A percentile compares a stretch with the other conserved stretches of the same genome.
These are phyloP conservation scores for Pavo muticus DNA, from an alignment of 2,113 vertebrate genomes.

Conservation along the genomic window DNA sequence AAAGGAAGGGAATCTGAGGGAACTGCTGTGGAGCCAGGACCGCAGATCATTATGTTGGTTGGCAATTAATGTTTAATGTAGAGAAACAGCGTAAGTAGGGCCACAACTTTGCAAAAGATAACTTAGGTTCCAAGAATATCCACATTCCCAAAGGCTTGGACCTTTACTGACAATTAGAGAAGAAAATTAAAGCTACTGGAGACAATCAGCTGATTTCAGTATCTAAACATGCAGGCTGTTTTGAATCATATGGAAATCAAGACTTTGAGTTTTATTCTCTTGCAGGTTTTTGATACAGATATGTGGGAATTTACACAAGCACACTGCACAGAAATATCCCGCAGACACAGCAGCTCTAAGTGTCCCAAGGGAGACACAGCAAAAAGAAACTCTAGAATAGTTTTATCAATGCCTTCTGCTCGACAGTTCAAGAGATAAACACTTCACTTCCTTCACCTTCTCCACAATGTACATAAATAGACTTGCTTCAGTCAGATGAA, in stretches of 20 bases:
- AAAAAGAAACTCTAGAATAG: neutral
- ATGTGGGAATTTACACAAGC: neutral
- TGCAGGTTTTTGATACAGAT: neutral
- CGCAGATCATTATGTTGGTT: neutral
- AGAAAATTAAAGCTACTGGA: neutral
- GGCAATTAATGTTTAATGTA: constrained; percentile 32
- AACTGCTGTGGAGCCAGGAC: neutral
- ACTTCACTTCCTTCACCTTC: constrained; percentile 64
- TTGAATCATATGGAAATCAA: neutral
- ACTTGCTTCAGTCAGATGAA: constrained; percentile 41
- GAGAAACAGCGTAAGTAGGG: neutral
- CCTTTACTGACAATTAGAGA: neutral
- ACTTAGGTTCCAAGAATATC: constrained; percentile 9
- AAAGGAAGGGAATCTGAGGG: constrained; percentile 10
- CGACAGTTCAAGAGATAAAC: constrained; percentile 33
- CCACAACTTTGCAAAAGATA: neutral
- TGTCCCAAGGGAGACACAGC: neutral
- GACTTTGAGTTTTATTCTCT: neutral
- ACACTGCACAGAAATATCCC: neutral
- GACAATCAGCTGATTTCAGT: neutral
- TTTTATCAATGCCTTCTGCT: constrained; percentile 25
- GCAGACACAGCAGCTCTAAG: neutral
- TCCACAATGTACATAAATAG: constrained; percentile 54
- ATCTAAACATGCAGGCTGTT: neutral
- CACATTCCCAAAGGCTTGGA: fast-evolving